Conservation (phyloP, 2,113 vertebrate species). For the Anarhynchus alexandrinus region DNA sequence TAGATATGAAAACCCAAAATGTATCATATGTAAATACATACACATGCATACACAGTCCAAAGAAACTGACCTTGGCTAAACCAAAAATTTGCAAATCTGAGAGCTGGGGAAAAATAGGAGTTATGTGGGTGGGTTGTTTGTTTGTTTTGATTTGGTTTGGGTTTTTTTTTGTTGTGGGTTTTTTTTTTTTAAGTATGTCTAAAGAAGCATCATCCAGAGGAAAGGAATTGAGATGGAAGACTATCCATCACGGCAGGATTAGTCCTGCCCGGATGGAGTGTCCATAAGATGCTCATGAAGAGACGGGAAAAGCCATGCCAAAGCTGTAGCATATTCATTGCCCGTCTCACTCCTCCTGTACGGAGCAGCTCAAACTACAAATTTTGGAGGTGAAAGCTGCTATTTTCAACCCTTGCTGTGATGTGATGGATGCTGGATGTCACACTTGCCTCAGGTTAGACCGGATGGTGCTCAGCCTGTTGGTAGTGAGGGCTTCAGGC, state of each 20-base stretch:
- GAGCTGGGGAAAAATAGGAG: not conserved
- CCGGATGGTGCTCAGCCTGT: not conserved
- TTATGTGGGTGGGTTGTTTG: not conserved
- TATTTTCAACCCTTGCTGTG: not conserved
- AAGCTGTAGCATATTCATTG: not conserved
- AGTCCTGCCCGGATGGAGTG: not conserved
- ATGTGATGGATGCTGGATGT: not conserved
- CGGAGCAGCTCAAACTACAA: not conserved
- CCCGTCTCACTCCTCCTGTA: not conserved
- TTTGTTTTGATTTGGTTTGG: not conserved
- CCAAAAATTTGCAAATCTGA: not conserved
- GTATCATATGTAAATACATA: not conserved
- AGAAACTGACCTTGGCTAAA: not conserved
- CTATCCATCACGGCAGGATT: not conserved
- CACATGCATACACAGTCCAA: not conserved
- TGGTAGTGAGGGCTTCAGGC: not conserved
- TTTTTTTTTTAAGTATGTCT: not conserved
- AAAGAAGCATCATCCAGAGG: not conserved
- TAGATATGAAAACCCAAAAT: not conserved
- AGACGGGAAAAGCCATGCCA: not conserved
- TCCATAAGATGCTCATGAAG: not conserved
- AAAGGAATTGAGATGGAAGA: not conserved
- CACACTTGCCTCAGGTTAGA: not conserved
- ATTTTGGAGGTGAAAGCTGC: not conserved
- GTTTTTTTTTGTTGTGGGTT: not conserved